Base-by-base conservation (phyloP, 2,113 vertebrate species). In the Toxotes jaculatrix region DNA sequence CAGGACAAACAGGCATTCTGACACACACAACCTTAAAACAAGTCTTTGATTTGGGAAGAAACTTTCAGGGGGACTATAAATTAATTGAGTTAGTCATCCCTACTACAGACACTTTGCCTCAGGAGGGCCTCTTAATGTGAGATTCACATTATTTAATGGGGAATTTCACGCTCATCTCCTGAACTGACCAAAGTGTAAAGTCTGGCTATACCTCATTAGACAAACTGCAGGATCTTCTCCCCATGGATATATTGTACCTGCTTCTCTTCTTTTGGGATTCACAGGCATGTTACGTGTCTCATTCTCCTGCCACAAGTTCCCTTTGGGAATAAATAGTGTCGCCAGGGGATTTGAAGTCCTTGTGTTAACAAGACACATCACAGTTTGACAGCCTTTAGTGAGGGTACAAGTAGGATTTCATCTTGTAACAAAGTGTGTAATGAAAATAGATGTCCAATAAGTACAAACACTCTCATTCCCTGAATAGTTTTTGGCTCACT, bases 161-260 rank as follows among this genome's bases (percentile, higher is more conserved):
- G 32, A 66, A 90, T 90, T 89, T 93, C 72, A 88, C 51, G 76
- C 80, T 87, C 65, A 87, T 89, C 83, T 85, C 68, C 56, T 77
- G 83, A 91, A 92, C 81, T 90, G 88, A 92, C 89, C 90, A 85
- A 78, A 87, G 81, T 74, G 84, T 82, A 81, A 64, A 68, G 79
- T 85, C 61, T 55, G 65, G 78, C 80, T 49, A 79, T 21, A 83
- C 88, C 91, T 93, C 88, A 92, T 93, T 91, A 92, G 67, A 82
- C 82, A 77, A 83, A 84, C 85, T 71, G 83, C 78, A 63, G 83
- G 87, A 77, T 71, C 57, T 64, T 77, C 38, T 87, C 83, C 90
- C 82, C 38, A 45, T 77, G 88, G 87, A 80, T 62, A 76, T 64
- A 38, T 49, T 40, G 14, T 78, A 88, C 77, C 85, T 87, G 80